Conservation (phyloP, 2,113 vertebrate genomes). For the Limnothrissa miodon region DNA sequence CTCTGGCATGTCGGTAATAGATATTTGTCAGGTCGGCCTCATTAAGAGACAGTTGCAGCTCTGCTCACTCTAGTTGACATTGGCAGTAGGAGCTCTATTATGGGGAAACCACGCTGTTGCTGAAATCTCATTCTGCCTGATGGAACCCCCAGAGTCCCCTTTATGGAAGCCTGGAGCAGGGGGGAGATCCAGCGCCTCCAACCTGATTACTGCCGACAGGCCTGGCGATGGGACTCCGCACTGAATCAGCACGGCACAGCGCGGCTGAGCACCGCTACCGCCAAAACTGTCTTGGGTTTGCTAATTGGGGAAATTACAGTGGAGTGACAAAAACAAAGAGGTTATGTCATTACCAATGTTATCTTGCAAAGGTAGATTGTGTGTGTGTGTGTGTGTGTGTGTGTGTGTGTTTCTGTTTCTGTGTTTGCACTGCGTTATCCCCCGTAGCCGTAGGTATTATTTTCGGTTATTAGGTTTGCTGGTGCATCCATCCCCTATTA, state of each 20-base stretch:
- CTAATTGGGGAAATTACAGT: conserved; percentile 6
- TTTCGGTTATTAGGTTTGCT: neutral
- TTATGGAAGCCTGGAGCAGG: conserved; percentile 18
- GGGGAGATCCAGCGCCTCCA: neutral
- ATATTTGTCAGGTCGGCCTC: conserved; percentile 19
- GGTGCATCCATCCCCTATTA: neutral
- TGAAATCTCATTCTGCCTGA: neutral
- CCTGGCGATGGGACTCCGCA: neutral
- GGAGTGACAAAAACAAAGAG: conserved; percentile 9
- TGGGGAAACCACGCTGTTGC: neutral
- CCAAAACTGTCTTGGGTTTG: conserved; percentile 5
- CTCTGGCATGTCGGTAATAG: conserved; percentile 1
- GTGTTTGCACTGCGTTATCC: neutral
- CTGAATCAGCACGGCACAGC: neutral
- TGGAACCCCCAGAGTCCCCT: conserved; percentile 27
- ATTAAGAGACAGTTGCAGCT: conserved; percentile 3
- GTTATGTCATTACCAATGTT: neutral
- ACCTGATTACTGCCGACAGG: conserved; percentile 30
- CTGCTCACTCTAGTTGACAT: conserved; percentile 5
- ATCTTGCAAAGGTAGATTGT: neutral
- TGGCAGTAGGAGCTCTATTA: conserved; percentile 14
- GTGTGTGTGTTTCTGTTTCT: conserved; percentile 1
- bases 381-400: neutral
- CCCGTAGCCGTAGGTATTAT: neutral
- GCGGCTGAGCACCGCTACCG: neutral